Conservation (phyloP, 2,888 invertebrate genomes). For the Zaprionus lineosus region DNA sequence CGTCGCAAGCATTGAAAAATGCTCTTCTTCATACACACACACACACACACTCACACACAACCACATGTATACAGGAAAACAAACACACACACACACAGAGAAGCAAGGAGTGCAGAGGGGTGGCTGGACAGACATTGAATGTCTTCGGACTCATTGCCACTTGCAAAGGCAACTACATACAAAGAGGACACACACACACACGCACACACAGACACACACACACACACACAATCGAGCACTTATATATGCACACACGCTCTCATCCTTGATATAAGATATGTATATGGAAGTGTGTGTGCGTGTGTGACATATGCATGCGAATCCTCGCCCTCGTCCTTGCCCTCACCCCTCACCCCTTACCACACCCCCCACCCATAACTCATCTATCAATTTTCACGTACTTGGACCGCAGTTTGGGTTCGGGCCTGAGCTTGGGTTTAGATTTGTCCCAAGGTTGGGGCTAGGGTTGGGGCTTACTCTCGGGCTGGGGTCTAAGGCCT, state of each 20-base stretch:
- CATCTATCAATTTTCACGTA: conserved; percentile 83
- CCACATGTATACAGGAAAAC: no score
- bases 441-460: conserved; percentile 1
- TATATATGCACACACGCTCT: conserved; percentile 31
- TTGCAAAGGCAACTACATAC: conserved; percentile 68
- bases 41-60: conserved; percentile 24
- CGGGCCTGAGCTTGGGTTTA: conserved; percentile 6
- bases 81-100: not conserved
- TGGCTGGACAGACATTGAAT: conserved; percentile 62
- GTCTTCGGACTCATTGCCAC: conserved; percentile 79
- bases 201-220: conserved; percentile 32
- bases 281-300: conserved; percentile 35
- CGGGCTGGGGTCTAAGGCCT: conserved; percentile 40
- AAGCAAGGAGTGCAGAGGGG: conserved; percentile 5
- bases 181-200: conserved; percentile 38
- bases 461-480: conserved; percentile 24
- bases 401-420: conserved; percentile 68
- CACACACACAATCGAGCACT: conserved; percentile 29
- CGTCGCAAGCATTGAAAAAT: conserved; percentile 74
- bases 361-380: conserved; percentile 76
- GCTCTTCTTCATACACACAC: conserved; percentile 51
- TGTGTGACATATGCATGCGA: conserved; percentile 73
- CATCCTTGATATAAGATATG: conserved; percentile 4
- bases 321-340: conserved; percentile 52
- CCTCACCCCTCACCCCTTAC: conserved; percentile 80